Evolutionary conservation across 2,113 vertebrate genomes (phyloP), one percentile per base, ranked within the genome.

Genomic region (Epinephelus lanceolatus): DNA sequence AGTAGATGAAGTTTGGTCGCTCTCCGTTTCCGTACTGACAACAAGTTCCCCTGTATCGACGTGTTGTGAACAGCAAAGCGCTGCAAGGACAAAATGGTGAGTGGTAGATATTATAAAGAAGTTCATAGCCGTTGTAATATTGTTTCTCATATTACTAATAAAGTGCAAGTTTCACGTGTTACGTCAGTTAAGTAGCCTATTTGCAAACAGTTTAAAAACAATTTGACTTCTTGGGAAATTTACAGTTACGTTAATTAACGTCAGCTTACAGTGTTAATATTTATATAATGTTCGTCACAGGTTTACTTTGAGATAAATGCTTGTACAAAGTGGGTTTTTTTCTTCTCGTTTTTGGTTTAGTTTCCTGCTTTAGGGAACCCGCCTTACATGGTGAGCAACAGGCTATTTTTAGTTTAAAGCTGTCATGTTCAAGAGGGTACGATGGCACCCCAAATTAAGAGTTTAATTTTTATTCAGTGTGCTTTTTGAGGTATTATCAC

Each of bases 351-450:
- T 40, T 17, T 37, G 6, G 3, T 53, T 1, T 9, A 12, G 23
- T 57, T 66, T 56, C 0, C 9, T 33, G 12, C 11, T 14, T 59
- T 25, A 19, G 42, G 42, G 42, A 45, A 45, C 42, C 11, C 42
- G 42, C 30, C 40, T 15, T 15, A 68, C 40, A 27, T 68, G 53
- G 23, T 49, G 8, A 17, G 40, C 65, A 78, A 68, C 76, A 60
- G 55, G 76, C 9, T 68, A 68, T 59, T 68, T 37, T 23, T 67
- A n/a, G 33, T 14, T 19, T 1, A 0, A 14, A 4, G 14, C 17
- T 25, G 25, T 53, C 3, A 21, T 19, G 47, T 30, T 37, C 8
- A 27, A 27, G 25, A 27, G 1, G 25, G 25, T 27, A 6, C 4
- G 3, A 2, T 27, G 2, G 4, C 4, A 7, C 33, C 25, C 12